A percentile compares a stretch with the other conserved stretches of the same genome.
phyloP scores from a whole-genome alignment of 2,113 vertebrate genomes.

The Tretioscincus oriximinensis region DNA sequence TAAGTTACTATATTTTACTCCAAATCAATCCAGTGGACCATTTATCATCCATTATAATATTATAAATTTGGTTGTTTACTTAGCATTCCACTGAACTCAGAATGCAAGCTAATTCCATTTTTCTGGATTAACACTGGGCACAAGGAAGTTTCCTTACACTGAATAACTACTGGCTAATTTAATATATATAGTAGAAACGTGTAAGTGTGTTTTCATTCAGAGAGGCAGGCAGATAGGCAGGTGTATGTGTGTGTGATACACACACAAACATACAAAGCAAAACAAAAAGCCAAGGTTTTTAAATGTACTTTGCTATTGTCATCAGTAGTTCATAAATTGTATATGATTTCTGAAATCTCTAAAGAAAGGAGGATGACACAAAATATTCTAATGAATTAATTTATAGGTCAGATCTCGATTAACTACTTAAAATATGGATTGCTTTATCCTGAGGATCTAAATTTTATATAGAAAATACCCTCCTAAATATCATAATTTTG shows the following conservation, averaged over 20 bases:
- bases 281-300: too few relatives aligned
- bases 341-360: slow-evolving; percentile 41
- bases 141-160: not conserved
- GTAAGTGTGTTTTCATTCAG: not conserved
- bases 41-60: not conserved
- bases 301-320: not conserved
- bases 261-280: too few relatives aligned
- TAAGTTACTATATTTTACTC: too few relatives aligned
- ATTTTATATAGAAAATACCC: slow-evolving; percentile 17
- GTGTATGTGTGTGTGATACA: too few relatives aligned
- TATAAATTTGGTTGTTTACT: not conserved
- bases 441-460: not conserved
- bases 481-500: not conserved
- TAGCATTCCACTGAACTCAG: too few relatives aligned
- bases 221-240: too few relatives aligned
- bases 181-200: too few relatives aligned
- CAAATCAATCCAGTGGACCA: too few relatives aligned
- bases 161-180: not conserved
- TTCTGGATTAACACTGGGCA: too few relatives aligned
- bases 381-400: slow-evolving; percentile 22
- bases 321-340: slow-evolving; percentile 38
- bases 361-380: slow-evolving; percentile 13
- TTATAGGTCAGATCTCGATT: not conserved
- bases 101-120: too few relatives aligned
- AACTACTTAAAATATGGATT: not conserved